phyloP scores from a whole-genome alignment of 2,888 invertebrate species.

The Pegoplata infirma region DNA sequence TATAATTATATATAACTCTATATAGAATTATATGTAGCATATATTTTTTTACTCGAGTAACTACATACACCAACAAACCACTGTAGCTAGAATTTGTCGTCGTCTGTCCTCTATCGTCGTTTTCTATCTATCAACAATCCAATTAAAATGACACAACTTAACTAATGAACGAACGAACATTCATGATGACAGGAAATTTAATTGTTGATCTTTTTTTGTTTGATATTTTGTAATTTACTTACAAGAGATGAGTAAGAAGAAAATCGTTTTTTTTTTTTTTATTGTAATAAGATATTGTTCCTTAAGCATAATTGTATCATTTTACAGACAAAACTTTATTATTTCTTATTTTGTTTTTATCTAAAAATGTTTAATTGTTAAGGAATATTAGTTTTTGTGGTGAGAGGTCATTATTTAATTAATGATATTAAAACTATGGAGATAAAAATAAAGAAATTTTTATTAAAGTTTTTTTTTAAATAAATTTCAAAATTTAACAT shows the following conservation, averaged over 20 bases:
- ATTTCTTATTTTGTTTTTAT: neutral
- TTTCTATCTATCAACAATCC: conserved; percentile 60
- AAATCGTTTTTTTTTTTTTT: neutral
- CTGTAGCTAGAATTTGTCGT: neutral
- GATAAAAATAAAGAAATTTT: neutral
- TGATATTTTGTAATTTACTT: conserved; percentile 16
- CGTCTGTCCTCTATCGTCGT: too few species aligned
- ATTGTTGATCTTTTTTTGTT: conserved; percentile 47
- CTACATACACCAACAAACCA: conserved; percentile 12
- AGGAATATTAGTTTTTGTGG: neutral
- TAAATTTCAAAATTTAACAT: too few species aligned
- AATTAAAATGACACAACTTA: conserved; percentile 60
- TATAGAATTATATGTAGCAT: too few species aligned
- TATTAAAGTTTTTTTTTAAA: neutral
- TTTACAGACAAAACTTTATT: neutral
- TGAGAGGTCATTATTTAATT: neutral
- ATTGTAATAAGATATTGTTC: neutral
- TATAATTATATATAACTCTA: too few species aligned
- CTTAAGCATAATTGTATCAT: conserved; percentile 5
- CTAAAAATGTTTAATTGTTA: neutral
- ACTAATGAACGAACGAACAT: conserved; percentile 53
- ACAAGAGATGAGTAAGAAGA: too few species aligned
- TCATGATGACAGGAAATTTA: conserved; percentile 59
- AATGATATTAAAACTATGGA: neutral
- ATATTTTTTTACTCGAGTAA: neutral